Evolutionary conservation across 2,797 vertebrate genomes (phyloP).

Genomic region (Acestrorhynchus altus): DNA sequence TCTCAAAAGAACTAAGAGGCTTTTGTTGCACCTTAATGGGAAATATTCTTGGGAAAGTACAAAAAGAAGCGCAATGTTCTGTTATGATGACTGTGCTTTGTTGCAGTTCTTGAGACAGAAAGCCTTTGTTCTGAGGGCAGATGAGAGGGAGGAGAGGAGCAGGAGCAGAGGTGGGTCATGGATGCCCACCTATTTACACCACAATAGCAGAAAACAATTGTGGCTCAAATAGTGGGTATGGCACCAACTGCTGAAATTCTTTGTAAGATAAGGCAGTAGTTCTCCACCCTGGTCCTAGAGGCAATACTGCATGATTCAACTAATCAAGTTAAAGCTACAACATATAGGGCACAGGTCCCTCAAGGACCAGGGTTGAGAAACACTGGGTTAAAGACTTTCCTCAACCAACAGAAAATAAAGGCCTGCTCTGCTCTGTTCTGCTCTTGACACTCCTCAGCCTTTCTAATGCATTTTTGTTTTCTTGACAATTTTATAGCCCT

Average conservation of each 20-base stretch:
- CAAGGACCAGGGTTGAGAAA: too few relatives aligned
- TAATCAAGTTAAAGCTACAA: too few relatives aligned
- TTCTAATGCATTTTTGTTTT: background rate
- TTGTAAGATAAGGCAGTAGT: too few relatives aligned
- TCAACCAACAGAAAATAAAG: too few relatives aligned
- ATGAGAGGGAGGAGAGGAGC: slow-evolving; percentile 6
- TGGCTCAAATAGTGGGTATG: slow-evolving; percentile 1
- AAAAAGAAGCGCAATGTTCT: slow-evolving; percentile 7
- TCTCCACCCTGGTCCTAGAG: too few relatives aligned
- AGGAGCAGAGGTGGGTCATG: background rate
- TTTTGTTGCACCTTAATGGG: slow-evolving; percentile 17
- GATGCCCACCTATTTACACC: slow-evolving; percentile 11
- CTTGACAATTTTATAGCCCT: background rate
- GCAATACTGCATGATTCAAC: too few relatives aligned
- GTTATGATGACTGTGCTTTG: slow-evolving; percentile 10
- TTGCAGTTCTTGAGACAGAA: slow-evolving; percentile 30
- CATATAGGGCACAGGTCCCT: too few relatives aligned
- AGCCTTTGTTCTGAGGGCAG: slow-evolving; percentile 20
- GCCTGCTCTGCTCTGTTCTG: too few relatives aligned
- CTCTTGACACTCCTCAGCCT: background rate
- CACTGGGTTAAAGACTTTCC: too few relatives aligned
- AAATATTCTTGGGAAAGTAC: slow-evolving; percentile 22
- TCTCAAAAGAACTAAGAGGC: background rate
- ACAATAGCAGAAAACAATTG: slow-evolving; percentile 14
- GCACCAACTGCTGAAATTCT: background rate